These are phyloP conservation scores for Cartodere bifasciata DNA, from an alignment of 2,888 invertebrate species.

Conservation along the genomic window DNA sequence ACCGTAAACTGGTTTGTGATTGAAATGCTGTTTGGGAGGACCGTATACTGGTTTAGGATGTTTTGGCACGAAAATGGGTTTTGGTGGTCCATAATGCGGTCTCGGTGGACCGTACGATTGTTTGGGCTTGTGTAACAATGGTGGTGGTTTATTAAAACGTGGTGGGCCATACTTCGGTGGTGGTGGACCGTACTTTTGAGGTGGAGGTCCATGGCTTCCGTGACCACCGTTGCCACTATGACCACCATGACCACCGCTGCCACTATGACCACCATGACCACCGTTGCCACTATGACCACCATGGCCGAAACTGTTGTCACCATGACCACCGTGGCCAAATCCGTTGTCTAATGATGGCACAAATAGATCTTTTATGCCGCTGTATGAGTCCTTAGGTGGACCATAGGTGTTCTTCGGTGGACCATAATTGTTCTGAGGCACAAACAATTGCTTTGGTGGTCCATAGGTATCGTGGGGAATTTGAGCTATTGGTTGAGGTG, in stretches of 20 bases:
- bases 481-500: constrained; percentile 17
- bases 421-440: constrained; percentile 15
- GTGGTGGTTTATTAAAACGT: constrained; percentile 39
- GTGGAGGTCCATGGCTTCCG: constrained; percentile 9
- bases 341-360: too few species aligned
- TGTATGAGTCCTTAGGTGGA: constrained; percentile 13
- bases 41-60: constrained; percentile 27
- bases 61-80: constrained; percentile 26
- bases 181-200: too few species aligned
- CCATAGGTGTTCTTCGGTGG: constrained; percentile 15
- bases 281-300: too few species aligned
- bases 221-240: too few species aligned
- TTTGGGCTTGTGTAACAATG: constrained; percentile 26
- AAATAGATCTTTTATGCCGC: too few species aligned
- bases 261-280: too few species aligned
- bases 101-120: constrained; percentile 34
- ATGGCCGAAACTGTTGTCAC: too few species aligned
- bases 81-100: constrained; percentile 25
- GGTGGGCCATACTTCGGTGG: constrained; percentile 17
- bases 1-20: constrained; percentile 24
- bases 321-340: too few species aligned
- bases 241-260: too few species aligned
- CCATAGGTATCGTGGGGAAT: constrained; percentile 19
- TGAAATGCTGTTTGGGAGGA: constrained; percentile 34
- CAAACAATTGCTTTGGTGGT: constrained; percentile 12